Evolutionary conservation across 2,113 vertebrate genomes (phyloP).

Genomic region (Condylura cristata): DNA sequence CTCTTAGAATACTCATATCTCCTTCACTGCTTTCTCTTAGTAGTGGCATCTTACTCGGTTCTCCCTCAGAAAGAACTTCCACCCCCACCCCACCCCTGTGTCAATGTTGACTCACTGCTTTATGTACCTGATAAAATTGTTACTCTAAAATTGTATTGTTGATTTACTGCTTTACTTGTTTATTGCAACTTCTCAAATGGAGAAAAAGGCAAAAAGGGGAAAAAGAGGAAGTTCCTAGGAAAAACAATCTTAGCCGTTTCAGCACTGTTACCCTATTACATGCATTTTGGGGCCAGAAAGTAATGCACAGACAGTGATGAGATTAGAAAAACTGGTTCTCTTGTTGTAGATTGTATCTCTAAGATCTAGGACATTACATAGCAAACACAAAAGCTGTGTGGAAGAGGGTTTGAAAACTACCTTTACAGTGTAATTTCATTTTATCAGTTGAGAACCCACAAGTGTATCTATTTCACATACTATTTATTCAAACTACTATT

Average conservation of each 20-base stretch:
- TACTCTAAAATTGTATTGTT: background rate
- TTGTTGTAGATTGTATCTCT: background rate
- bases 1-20: too few species aligned
- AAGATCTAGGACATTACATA: background rate
- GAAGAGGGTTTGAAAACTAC: background rate
- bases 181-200: background rate
- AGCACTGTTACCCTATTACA: background rate
- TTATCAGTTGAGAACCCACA: background rate
- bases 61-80: background rate
- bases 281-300: background rate
- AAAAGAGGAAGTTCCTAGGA: background rate
- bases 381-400: background rate
- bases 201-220: background rate
- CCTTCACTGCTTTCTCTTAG: too few species aligned
- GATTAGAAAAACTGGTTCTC: background rate
- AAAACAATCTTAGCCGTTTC: background rate
- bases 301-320: background rate
- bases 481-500: background rate
- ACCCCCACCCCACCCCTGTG: background rate
- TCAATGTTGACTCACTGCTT: background rate
- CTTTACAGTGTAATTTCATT: background rate
- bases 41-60: background rate
- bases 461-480: background rate
- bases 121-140: background rate
- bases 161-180: background rate